Percentiles rank a stretch among this genome's conserved stretches.
phyloP scores from a whole-genome alignment of 2,113 vertebrate species.

The Scortum barcoo region DNA sequence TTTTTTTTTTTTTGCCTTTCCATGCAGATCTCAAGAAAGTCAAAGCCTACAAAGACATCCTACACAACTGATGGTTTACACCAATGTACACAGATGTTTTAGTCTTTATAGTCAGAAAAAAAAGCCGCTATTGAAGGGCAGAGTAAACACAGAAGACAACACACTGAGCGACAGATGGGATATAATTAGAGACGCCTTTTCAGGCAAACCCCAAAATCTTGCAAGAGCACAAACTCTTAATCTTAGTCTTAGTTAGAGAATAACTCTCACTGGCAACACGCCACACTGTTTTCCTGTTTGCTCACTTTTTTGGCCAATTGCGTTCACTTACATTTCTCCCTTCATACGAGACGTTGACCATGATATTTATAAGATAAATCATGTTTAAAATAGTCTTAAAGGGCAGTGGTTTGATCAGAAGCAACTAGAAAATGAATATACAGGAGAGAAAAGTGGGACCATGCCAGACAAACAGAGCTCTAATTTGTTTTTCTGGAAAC shows the following conservation, averaged over 20 bases:
- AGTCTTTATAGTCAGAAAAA: no score
- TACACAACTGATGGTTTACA: neutral
- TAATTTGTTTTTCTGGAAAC: neutral
- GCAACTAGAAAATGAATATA: neutral
- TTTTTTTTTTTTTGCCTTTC: neutral
- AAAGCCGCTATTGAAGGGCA: neutral
- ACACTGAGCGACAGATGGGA: neutral
- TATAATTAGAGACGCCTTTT: neutral
- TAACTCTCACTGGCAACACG: neutral
- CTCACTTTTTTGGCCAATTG: neutral
- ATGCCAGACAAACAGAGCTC: neutral
- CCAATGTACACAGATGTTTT: neutral
- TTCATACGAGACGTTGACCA: neutral
- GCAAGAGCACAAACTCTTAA: neutral
- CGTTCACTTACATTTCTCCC: neutral
- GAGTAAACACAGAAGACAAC: neutral
- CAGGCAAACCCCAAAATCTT: no score
- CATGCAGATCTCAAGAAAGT: neutral
- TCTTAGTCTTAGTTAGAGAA: neutral
- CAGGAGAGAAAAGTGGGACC: neutral
- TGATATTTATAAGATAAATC: neutral
- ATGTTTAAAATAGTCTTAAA: no score
- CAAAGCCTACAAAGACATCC: neutral
- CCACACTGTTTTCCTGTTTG: neutral
- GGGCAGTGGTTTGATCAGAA: neutral